These are phyloP conservation scores for Pterocles gutturalis DNA, from an alignment of 2,113 vertebrate species.

Conservation along the genomic window DNA sequence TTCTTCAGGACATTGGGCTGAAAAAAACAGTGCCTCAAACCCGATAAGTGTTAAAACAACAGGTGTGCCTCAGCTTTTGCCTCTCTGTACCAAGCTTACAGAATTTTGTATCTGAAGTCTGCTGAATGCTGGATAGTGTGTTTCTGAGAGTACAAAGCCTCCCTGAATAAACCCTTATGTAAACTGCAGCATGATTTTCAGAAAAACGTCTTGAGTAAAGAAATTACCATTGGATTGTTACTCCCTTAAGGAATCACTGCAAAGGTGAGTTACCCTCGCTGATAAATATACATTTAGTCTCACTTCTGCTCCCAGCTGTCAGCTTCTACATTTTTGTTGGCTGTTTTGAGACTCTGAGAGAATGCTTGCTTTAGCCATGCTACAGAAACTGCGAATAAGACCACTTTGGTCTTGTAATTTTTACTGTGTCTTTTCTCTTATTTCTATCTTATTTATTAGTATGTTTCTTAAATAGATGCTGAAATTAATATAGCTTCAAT, in stretches of 20 bases:
- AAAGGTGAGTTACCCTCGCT: neutral
- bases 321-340: neutral
- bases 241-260: neutral
- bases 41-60: rapidly evolving
- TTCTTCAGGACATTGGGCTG: neutral
- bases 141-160: neutral
- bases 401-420: neutral
- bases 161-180: neutral
- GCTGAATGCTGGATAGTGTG: neutral
- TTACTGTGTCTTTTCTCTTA: neutral
- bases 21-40: neutral
- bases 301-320: neutral
- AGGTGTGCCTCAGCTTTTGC: neutral
- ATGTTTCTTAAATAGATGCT: neutral
- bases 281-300: neutral
- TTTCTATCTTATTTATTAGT: neutral
- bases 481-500: neutral
- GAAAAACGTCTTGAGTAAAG: neutral
- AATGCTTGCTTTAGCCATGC: neutral
- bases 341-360: neutral
- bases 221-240: neutral
- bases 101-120: neutral
- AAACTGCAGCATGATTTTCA: neutral
- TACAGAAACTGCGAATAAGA: neutral
- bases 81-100: neutral